A percentile compares a stretch with the other conserved stretches of the same genome.
These are phyloP conservation scores for Huso huso DNA, from an alignment of 2,797 vertebrate species.

Conservation along the genomic window DNA sequence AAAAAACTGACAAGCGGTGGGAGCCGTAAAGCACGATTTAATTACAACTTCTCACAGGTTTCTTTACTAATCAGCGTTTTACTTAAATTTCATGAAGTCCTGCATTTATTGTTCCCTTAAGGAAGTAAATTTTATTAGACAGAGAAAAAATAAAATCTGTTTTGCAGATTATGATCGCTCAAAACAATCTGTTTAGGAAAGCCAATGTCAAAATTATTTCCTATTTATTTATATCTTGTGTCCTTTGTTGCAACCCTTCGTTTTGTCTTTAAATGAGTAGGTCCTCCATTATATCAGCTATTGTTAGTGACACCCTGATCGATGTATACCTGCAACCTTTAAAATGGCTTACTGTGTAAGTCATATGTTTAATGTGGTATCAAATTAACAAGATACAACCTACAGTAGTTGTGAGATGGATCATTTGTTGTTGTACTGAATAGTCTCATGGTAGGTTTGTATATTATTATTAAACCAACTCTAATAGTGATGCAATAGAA, in stretches of 20 bases:
- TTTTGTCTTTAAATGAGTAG: slow-evolving; percentile 1
- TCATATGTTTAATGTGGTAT: too few species aligned
- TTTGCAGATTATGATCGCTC: slow-evolving; percentile 11
- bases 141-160: slow-evolving; percentile 25
- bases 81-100: slow-evolving; percentile 38
- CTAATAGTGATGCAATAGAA: not conserved
- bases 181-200: slow-evolving; percentile 1
- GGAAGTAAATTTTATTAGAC: slow-evolving; percentile 45
- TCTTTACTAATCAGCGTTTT: slow-evolving; percentile 43
- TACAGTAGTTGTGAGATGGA: too few species aligned
- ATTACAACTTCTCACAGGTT: slow-evolving; percentile 47
- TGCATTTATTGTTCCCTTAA: slow-evolving; percentile 48
- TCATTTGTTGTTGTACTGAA: too few species aligned
- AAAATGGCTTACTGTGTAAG: too few species aligned
- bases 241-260: not conserved
- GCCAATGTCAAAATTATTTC: slow-evolving; percentile 11
- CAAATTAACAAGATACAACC: not conserved
- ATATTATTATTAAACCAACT: too few species aligned
- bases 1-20: slow-evolving; percentile 31
- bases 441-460: too few species aligned
- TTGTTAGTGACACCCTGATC: not conserved
- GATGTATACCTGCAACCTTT: too few species aligned
- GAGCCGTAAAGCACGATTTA: slow-evolving; percentile 45
- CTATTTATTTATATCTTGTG: slow-evolving; percentile 13
- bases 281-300: not conserved